A percentile compares a stretch with the other conserved stretches of the same genome.
These are phyloP conservation scores for Dasypus novemcinctus DNA, from an alignment of 2,113 vertebrate genomes.

Conservation along the genomic window DNA sequence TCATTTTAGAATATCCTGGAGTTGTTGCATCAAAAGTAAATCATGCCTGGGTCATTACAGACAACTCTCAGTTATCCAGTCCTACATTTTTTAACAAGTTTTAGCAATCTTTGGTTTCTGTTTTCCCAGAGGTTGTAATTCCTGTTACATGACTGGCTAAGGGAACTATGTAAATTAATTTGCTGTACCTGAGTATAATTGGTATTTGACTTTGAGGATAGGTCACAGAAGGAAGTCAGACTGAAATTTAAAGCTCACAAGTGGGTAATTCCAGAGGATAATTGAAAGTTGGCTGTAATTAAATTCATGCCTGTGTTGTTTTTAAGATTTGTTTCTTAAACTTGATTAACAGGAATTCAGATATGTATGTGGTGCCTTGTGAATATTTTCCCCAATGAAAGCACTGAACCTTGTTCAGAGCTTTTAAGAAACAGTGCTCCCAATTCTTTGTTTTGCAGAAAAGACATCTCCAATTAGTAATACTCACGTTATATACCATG, in stretches of 20 bases:
- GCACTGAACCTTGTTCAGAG: background rate
- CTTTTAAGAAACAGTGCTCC: background rate
- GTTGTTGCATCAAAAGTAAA: background rate
- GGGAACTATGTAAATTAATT: background rate
- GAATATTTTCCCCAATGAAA: background rate
- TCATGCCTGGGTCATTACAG: background rate
- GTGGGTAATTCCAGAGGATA: background rate
- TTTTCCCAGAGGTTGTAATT: background rate
- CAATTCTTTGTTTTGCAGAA: background rate
- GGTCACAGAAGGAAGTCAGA: background rate
- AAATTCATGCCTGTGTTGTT: background rate
- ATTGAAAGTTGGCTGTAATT: slow-evolving; percentile 24
- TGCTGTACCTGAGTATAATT: background rate
- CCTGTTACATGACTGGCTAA: background rate
- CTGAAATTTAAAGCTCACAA: slow-evolving; percentile 2
- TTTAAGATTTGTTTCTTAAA: background rate
- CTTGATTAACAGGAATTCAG: background rate
- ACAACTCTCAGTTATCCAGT: slow-evolving; percentile 17
- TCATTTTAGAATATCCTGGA: background rate
- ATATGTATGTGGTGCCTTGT: background rate
- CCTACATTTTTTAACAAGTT: background rate
- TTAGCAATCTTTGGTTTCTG: background rate
- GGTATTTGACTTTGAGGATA: background rate
- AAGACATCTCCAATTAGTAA: background rate
- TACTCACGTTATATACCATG: background rate